Conservation (phyloP, 37 sponge, comb jelly and placozoan species). For the Theonella swinhoei region DNA sequence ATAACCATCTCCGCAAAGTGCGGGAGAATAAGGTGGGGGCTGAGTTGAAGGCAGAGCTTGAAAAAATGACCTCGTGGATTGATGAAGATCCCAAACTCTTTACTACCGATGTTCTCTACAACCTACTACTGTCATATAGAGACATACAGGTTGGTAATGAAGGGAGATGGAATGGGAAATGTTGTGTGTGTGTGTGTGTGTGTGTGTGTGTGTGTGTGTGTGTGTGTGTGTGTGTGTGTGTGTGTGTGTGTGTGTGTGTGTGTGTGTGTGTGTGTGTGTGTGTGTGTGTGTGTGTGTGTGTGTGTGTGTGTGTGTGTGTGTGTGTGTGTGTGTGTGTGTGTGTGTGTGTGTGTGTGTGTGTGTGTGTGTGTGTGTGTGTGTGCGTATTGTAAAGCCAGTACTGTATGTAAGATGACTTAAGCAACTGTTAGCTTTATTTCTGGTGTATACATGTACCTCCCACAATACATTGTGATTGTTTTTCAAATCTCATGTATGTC, state of each 20-base stretch:
- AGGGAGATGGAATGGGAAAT: constrained; percentile 5
- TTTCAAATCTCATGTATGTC: too few relatives aligned
- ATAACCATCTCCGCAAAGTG: constrained; percentile 56
- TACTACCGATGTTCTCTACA: constrained; percentile 68
- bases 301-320: too few relatives aligned
- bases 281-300: too few relatives aligned
- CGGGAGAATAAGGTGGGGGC: constrained; percentile 67
- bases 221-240: constrained; percentile 29
- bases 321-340: too few relatives aligned
- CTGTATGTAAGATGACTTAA: too few relatives aligned
- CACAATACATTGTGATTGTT: too few relatives aligned
- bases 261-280: too few relatives aligned
- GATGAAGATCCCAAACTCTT: constrained; percentile 86
- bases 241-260: neutral
- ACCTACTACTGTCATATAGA: constrained; percentile 80
- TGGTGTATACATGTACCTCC: too few relatives aligned
- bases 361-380: too few relatives aligned
- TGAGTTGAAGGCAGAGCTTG: constrained; percentile 78
- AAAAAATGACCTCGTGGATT: constrained; percentile 59
- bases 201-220: constrained; percentile 40
- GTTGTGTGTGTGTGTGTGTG: constrained; percentile 47
- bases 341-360: too few relatives aligned
- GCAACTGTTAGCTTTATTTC: too few relatives aligned
- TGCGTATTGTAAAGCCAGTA: too few relatives aligned
- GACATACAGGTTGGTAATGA: constrained; percentile 75